phyloP scores from a whole-genome alignment of 2,888 invertebrate genomes.

The Phyto melanocephala region DNA sequence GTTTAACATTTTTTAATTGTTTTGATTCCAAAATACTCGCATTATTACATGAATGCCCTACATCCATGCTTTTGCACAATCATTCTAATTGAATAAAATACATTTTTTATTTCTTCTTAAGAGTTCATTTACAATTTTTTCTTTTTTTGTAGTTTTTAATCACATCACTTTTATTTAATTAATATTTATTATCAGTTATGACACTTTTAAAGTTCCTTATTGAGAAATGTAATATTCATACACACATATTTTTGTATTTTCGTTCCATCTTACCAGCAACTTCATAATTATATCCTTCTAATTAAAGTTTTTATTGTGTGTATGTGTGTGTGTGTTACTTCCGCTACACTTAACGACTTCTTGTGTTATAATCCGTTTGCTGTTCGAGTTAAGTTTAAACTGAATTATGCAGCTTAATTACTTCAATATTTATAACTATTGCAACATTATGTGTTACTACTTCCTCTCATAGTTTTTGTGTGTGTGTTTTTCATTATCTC shows the following conservation, averaged over 20 bases:
- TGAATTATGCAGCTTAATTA: slow-evolving; percentile 39
- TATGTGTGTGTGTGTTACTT: slow-evolving; percentile 18
- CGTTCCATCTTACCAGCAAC: slow-evolving; percentile 49
- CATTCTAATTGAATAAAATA: no score
- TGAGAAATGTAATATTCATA: neutral
- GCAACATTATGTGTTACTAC: slow-evolving; percentile 38
- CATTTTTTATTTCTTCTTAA: no score
- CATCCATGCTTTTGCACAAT: no score
- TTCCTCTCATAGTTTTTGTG: slow-evolving; percentile 3
- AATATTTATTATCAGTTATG: neutral
- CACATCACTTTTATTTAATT: neutral
- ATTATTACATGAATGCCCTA: no score
- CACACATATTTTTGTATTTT: neutral
- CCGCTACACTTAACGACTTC: slow-evolving; percentile 17
- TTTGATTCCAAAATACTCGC: no score
- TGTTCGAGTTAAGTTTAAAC: slow-evolving; percentile 47
- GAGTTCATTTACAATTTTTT: no score
- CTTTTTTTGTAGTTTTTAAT: no score
- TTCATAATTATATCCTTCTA: slow-evolving; percentile 58
- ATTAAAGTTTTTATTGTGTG: slow-evolving; percentile 16
- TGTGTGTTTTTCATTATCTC: slow-evolving; percentile 2
- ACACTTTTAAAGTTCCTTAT: neutral
- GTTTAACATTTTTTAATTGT: no score
- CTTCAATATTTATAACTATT: slow-evolving; percentile 63
- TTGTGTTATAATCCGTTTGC: slow-evolving; percentile 47